phyloP scores from a whole-genome alignment of 2,113 vertebrate species.

The Cyanistes caeruleus region DNA sequence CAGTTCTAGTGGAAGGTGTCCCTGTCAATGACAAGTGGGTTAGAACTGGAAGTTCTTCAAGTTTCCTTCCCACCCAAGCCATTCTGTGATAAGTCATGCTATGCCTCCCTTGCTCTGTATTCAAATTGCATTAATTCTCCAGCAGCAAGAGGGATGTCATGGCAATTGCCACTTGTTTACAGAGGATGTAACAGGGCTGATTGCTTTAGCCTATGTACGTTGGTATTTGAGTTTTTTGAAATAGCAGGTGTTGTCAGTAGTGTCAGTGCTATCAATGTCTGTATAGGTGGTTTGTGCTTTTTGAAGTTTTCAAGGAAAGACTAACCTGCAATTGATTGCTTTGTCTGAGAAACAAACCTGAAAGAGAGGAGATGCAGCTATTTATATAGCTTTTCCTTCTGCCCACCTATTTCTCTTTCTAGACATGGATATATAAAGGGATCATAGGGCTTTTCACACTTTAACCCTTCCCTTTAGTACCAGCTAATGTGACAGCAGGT shows the following conservation, averaged over 20 bases:
- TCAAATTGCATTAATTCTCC: neutral
- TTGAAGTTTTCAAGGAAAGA: neutral
- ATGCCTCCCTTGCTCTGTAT: neutral
- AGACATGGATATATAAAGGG: neutral
- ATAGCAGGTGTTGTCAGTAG: neutral
- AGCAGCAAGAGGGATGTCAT: neutral
- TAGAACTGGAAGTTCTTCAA: neutral
- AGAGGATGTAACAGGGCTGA: neutral
- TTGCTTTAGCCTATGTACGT: neutral
- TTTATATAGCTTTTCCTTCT: neutral
- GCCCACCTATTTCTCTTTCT: neutral
- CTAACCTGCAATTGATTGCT: neutral
- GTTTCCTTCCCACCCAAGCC: neutral
- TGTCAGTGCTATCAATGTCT: neutral
- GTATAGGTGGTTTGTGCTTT: neutral
- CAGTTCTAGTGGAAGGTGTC: neutral
- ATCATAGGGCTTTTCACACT: neutral
- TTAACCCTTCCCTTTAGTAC: slow-evolving; percentile 31
- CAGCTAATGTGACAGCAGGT: slow-evolving; percentile 24
- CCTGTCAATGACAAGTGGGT: neutral
- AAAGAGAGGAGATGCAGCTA: neutral
- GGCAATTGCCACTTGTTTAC: neutral
- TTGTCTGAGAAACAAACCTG: neutral
- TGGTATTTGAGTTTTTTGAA: neutral
- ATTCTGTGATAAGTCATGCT: neutral